Conservation (phyloP, 2,888 invertebrate species). For the Synergus umbraculus region DNA sequence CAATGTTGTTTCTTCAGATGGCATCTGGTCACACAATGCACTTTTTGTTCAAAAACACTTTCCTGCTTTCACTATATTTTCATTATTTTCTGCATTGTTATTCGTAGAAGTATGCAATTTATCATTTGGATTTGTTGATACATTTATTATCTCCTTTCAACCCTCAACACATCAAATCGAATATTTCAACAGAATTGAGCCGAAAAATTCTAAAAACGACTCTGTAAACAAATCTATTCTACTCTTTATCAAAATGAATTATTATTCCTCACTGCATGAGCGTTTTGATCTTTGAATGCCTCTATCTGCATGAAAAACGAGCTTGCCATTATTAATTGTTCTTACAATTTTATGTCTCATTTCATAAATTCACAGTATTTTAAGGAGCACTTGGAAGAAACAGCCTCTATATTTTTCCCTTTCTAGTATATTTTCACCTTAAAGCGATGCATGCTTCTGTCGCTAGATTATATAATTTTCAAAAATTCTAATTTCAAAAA, state of each 20-base stretch:
- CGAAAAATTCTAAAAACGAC: not conserved
- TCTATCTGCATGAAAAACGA: slow-evolving; percentile 26
- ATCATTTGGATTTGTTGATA: not conserved
- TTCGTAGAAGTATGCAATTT: not conserved
- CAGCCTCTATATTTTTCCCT: slow-evolving; percentile 68
- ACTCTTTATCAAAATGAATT: not conserved
- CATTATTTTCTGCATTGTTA: not conserved
- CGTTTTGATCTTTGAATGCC: not conserved
- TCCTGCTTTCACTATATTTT: not conserved
- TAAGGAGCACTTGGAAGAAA: slow-evolving; percentile 70
- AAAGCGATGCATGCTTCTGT: not conserved
- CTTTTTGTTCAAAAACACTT: slow-evolving; percentile 22
- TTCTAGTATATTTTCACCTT: not conserved
- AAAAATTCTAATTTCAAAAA: not conserved
- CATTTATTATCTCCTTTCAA: not conserved
- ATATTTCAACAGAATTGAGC: not conserved
- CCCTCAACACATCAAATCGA: not conserved
- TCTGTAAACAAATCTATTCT: not conserved
- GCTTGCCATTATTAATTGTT: not conserved
- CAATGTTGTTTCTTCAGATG: not conserved
- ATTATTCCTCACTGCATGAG: not conserved
- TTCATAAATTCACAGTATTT: not conserved
- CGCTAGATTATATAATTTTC: not conserved
- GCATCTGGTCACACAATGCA: slow-evolving; percentile 33
- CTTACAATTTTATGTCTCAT: not conserved